Evolutionary conservation across 2,797 vertebrate species (phyloP).

Genomic region (Petrocephalus schoutedeni): DNA sequence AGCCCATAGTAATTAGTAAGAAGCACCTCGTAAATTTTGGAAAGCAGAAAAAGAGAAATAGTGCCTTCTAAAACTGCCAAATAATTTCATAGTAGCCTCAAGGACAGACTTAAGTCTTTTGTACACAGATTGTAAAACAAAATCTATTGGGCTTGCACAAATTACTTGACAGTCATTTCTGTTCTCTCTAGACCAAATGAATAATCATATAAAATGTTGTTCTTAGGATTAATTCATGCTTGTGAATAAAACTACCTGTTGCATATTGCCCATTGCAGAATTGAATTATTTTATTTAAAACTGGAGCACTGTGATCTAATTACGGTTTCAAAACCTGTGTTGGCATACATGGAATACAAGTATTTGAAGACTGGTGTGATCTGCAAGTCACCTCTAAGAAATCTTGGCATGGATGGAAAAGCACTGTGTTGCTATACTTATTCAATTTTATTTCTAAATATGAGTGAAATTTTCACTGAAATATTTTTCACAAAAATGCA

Average conservation of each 20-base stretch:
- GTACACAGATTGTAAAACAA: background rate
- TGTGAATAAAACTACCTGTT: constrained; percentile 3
- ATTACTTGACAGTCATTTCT: background rate
- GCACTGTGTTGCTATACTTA: background rate
- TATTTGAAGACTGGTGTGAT: background rate
- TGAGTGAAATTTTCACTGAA: background rate
- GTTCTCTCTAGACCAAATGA: background rate
- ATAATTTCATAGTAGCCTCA: constrained; percentile 19
- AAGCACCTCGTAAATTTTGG: background rate
- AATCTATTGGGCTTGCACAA: background rate
- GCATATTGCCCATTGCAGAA: background rate
- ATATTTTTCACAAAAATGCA: background rate
- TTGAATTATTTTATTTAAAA: constrained; percentile 10
- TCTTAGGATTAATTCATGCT: background rate
- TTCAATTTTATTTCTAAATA: background rate
- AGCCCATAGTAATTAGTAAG: background rate
- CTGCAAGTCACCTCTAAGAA: background rate
- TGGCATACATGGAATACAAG: background rate
- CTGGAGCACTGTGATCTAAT: constrained; percentile 1
- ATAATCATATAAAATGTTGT: background rate
- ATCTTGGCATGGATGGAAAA: background rate
- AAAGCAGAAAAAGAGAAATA: constrained; percentile 15
- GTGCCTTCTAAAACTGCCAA: constrained; percentile 25
- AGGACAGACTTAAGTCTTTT: constrained; percentile 17
- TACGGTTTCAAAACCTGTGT: background rate